A percentile compares a stretch with the other conserved stretches of the same genome.
These are phyloP conservation scores for Armadillidium nasatum DNA, from an alignment of 1,140 invertebrate genomes.

Conservation along the genomic window DNA sequence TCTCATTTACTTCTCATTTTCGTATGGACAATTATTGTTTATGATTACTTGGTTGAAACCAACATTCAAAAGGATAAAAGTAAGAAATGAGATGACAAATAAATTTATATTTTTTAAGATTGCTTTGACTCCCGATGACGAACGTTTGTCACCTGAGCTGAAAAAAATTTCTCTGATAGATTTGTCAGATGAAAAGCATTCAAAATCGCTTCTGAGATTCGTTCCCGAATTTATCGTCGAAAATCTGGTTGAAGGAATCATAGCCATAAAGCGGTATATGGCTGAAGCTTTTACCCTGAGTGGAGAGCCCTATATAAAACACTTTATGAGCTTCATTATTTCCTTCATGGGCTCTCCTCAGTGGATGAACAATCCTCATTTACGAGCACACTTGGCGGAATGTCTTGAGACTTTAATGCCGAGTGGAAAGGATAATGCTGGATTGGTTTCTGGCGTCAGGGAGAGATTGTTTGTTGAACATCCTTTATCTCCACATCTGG, in stretches of 20 bases:
- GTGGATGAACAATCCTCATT: conserved; percentile 84
- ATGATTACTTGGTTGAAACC: no score
- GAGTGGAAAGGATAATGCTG: conserved; percentile 52
- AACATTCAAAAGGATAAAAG: no score
- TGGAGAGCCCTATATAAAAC: conserved; percentile 60
- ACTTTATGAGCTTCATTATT: conserved; percentile 61
- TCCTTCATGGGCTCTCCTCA: conserved; percentile 69
- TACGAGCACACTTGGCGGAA: conserved; percentile 82
- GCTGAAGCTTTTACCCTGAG: conserved; percentile 59
- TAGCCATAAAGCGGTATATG: conserved; percentile 64
- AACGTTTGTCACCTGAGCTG: conserved; percentile 53
- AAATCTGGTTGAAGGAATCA: conserved; percentile 74
- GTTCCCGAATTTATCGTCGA: conserved; percentile 87
- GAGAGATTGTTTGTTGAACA: conserved; percentile 73
- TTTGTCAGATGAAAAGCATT: conserved; percentile 56
- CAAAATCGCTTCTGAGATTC: conserved; percentile 56
- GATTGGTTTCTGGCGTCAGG: conserved; percentile 56
- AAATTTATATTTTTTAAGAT: background rate
- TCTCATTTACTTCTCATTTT: no score
- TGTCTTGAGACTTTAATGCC: conserved; percentile 77
- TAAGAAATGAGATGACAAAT: no score
- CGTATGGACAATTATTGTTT: no score
- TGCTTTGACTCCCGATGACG: conserved; percentile 49
- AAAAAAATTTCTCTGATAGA: conserved; percentile 61
- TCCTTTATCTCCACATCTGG: conserved; percentile 59